Evolutionary conservation across 2,113 vertebrate species (phyloP).

Genomic region (Pogonocichla stellata): DNA sequence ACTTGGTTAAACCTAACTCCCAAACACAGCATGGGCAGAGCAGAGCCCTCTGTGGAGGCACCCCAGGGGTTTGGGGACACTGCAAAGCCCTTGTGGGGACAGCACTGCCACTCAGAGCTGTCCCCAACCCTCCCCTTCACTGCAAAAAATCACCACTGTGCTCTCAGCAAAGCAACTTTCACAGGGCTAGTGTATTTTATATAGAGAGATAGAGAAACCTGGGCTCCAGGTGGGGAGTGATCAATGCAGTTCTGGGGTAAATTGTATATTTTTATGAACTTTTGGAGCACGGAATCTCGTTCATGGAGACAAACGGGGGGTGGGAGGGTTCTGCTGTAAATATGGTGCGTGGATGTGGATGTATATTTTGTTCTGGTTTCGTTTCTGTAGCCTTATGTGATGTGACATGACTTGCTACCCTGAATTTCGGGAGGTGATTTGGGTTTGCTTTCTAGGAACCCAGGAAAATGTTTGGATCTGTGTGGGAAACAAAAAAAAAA

Average conservation of each 20-base stretch:
- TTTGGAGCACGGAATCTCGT: conserved; percentile 45
- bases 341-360: neutral
- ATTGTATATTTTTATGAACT: conserved; percentile 77
- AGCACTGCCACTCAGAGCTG: neutral
- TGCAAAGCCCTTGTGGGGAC: neutral
- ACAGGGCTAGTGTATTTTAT: conserved; percentile 71
- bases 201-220: neutral
- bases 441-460: neutral
- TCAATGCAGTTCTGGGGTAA: conserved; percentile 47
- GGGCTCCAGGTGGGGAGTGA: conserved; percentile 21
- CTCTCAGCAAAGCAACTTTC: conserved; percentile 60
- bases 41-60: neutral
- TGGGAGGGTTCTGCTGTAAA: conserved; percentile 31
- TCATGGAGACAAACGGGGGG: conserved; percentile 1
- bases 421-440: neutral
- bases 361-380: conserved; percentile 12
- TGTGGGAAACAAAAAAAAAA: neutral
- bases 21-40: rapidly evolving
- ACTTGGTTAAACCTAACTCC: neutral
- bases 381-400: neutral
- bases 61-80: neutral
- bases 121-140: neutral
- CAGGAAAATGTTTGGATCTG: neutral
- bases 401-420: neutral
- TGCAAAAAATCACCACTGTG: conserved; percentile 59